Base-by-base conservation (phyloP, 92 coral and sea anemone species). In the Heteractis magnifica region DNA sequence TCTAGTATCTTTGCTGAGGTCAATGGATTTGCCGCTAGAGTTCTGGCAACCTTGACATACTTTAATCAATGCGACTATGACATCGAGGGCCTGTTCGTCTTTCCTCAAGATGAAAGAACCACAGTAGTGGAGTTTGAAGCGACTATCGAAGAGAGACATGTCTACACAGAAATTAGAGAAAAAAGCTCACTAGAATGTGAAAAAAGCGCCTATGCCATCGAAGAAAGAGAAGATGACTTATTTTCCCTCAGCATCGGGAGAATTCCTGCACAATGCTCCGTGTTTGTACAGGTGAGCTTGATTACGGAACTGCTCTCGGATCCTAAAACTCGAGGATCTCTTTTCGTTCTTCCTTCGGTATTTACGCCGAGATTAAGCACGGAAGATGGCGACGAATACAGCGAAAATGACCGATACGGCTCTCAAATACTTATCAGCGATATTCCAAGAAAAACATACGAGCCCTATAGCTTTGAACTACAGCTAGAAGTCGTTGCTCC, bases 1-100 rank as follows among this genome's bases (percentile, higher is more conserved):
- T 95, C 98, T n/a, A 95, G 98, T 78, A 91, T 95, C 58, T 95
- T 92, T 82, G 98, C 97, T 71, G 97, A 95, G 77, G 92, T 95
- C 9, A 93, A 93, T 74, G 98, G 98, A 11, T 95, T 95, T 90
- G 95, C 95, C 8, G 97, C 98, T 52, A 83, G 95, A 71, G 86
- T 92, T 76, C 81, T 92, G 80, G 98, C 98, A 18, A 93, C 94
- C 52, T 82, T 95, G 49, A 92, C 94, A 52, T 95, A 95, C 86
- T 95, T 70, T 84, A 95, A 93, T 76, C 91, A 93, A 64, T 89
- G 94, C 49, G 98, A 95, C 10, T 91, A 90, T 79, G 94, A 93
- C 60, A 86, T 90, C 62, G 98, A 95, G 86, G 98, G 95, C 3
- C 53, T 92, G 34, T 95, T 93, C 88, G 89, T 95, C 76, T 95